phyloP scores from a whole-genome alignment of 2,113 vertebrate species.

The Etheostoma spectabile region DNA sequence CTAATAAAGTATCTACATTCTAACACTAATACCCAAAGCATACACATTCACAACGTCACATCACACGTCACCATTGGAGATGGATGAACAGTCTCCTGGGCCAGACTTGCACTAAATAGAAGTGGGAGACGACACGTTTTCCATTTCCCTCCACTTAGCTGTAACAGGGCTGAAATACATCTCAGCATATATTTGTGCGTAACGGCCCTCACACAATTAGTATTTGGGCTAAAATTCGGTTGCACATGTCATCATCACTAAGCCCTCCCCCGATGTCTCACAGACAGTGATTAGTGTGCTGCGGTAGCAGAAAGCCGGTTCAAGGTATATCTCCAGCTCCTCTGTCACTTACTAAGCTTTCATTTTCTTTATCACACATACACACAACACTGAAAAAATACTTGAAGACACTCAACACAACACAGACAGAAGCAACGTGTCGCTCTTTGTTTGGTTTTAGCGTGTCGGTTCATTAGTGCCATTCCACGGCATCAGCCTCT shows the following conservation, averaged over 20 bases:
- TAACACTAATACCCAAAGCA: background rate
- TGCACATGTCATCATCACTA: slow-evolving; percentile 43
- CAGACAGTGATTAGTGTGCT: slow-evolving; percentile 71
- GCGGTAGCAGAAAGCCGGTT: slow-evolving; percentile 46
- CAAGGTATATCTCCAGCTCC: slow-evolving; percentile 19
- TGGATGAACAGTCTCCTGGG: slow-evolving; percentile 7
- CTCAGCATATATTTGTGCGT: background rate
- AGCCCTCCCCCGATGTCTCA: slow-evolving; percentile 54
- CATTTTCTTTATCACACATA: background rate
- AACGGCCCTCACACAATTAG: background rate
- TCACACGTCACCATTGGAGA: slow-evolving; percentile 12
- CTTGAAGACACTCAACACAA: background rate
- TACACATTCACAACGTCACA: slow-evolving; percentile 2
- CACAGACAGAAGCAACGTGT: slow-evolving; percentile 19
- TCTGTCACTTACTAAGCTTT: slow-evolving; percentile 24
- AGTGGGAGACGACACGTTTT: background rate
- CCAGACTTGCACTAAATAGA: slow-evolving; percentile 38
- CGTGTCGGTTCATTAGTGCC: slow-evolving; percentile 35
- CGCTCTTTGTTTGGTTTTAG: background rate
- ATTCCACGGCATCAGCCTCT: slow-evolving; percentile 35
- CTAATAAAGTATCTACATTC: background rate
- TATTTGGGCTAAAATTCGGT: slow-evolving; percentile 4
- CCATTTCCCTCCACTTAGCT: slow-evolving; percentile 5
- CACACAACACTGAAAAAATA: background rate
- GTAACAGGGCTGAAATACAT: background rate